phyloP scores from a whole-genome alignment of 1,140 invertebrate genomes.

The Penaeus vannamei region DNA sequence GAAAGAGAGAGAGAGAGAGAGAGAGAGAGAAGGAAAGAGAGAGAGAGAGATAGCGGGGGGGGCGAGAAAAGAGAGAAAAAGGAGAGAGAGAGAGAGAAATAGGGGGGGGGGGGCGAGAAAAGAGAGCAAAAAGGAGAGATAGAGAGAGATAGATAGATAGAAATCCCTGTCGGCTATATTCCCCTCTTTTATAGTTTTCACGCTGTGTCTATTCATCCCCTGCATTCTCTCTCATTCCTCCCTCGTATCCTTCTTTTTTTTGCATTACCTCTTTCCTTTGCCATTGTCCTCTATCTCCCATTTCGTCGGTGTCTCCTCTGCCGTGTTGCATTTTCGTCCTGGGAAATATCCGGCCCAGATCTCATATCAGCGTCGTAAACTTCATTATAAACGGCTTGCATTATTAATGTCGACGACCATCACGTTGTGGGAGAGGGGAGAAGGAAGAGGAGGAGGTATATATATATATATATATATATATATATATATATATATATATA shows the following conservation, averaged over 20 bases:
- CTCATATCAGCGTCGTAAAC: conserved; percentile 10
- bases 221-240: neutral
- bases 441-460: neutral
- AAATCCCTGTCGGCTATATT: too few relatives aligned
- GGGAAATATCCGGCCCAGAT: conserved; percentile 15
- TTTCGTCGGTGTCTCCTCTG: neutral
- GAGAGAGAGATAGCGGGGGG: too few relatives aligned
- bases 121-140: too few relatives aligned
- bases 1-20: too few relatives aligned
- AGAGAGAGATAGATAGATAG: too few relatives aligned
- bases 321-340: neutral
- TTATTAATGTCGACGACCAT: conserved; percentile 1
- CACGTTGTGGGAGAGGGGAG: neutral
- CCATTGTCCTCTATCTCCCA: neutral
- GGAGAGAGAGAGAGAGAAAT: too few relatives aligned
- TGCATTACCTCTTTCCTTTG: neutral
- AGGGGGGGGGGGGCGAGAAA: too few relatives aligned
- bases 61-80: too few relatives aligned
- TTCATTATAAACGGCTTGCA: conserved; percentile 25
- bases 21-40: too few relatives aligned
- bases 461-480: too few relatives aligned
- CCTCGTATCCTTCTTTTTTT: neutral
- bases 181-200: too few relatives aligned
- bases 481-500: too few relatives aligned
- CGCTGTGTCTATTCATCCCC: neutral